A percentile compares a stretch with the other conserved stretches of the same genome.
phyloP scores from a whole-genome alignment of 2,797 vertebrate species.

The Platalea minor region DNA sequence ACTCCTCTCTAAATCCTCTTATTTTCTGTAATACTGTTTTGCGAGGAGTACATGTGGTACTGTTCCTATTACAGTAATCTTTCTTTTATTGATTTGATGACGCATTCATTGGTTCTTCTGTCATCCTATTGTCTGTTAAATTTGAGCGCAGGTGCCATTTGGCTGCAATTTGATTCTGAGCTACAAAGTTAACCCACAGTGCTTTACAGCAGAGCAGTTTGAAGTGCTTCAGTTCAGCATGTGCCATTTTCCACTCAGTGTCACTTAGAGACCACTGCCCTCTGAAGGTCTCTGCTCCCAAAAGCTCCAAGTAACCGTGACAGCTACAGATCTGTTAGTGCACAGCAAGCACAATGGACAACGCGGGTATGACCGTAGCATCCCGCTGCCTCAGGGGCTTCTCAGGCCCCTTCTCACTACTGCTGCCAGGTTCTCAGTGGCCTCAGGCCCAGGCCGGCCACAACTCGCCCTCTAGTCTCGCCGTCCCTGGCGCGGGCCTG shows the following conservation, averaged over 20 bases:
- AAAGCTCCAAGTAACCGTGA: neutral
- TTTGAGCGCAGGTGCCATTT: rapidly evolving
- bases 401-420: too few species aligned
- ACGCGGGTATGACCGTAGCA: rapidly evolving
- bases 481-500: too few species aligned
- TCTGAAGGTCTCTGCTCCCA: rapidly evolving
- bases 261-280: rapidly evolving
- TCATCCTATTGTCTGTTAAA: neutral
- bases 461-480: neutral
- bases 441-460: neutral
- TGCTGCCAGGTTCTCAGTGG: neutral
- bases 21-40: neutral
- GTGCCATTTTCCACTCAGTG: neutral
- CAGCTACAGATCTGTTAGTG: too few species aligned
- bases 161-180: neutral
- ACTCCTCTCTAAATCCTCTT: neutral
- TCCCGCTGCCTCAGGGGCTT: neutral
- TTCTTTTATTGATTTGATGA: neutral
- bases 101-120: neutral
- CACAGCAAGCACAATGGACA: too few species aligned
- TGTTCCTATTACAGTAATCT: neutral
- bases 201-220: rapidly evolving
- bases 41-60: neutral
- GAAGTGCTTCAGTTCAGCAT: rapidly evolving
- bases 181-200: rapidly evolving